Percentiles rank a stretch among this genome's conserved stretches.
Conservation (phyloP, 1,140 invertebrate species). For the Papilio polytes region DNA sequence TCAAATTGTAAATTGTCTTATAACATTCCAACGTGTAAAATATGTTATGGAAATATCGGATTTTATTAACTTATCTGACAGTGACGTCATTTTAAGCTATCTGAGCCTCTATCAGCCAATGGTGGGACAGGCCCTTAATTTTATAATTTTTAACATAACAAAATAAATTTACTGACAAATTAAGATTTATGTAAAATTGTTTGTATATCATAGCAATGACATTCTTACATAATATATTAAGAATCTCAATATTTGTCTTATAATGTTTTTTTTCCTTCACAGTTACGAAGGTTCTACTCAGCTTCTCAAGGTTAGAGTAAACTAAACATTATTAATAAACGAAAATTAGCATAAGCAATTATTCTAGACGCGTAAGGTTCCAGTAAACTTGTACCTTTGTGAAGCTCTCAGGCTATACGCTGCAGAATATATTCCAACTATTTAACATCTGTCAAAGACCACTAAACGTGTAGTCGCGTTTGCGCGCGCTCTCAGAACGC, state of each 20-base stretch:
- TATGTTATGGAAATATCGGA: too few relatives aligned
- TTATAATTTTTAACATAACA: not conserved
- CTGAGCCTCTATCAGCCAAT: too few relatives aligned
- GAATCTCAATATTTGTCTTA: not conserved
- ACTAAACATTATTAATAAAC: not conserved
- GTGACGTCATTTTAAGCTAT: too few relatives aligned
- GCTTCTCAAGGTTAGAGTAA: not conserved
- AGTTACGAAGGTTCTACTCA: not conserved
- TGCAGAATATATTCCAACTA: constrained; percentile 31
- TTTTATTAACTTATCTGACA: too few relatives aligned
- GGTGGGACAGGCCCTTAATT: too few relatives aligned
- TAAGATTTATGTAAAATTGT: not conserved
- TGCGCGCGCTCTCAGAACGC: constrained; percentile 30
- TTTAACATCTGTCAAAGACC: constrained; percentile 32
- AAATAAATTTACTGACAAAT: too few relatives aligned
- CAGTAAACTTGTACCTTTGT: not conserved
- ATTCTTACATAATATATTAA: not conserved
- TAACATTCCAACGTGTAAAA: too few relatives aligned
- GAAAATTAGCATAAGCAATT: constrained; percentile 11
- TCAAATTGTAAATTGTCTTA: too few relatives aligned
- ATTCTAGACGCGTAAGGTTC: not conserved
- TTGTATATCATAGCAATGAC: not conserved
- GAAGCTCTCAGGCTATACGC: not conserved
- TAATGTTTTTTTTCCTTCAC: not conserved
- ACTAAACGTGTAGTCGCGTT: constrained; percentile 37